Evolutionary conservation across 2,888 invertebrate species (phyloP).

Genomic region (Artemia sinica): DNA sequence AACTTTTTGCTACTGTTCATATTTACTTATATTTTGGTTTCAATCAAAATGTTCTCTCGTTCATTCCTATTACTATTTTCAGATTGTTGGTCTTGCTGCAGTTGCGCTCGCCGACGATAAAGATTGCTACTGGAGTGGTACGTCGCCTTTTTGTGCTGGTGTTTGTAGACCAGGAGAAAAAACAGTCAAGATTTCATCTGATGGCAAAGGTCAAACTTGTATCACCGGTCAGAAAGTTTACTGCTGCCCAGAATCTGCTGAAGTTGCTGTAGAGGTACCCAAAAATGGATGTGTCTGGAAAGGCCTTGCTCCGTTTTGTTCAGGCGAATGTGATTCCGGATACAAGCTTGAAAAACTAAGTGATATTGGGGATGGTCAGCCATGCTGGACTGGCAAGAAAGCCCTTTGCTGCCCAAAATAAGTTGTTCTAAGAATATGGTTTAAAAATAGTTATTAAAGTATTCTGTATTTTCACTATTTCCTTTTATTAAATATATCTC

Average conservation of each 20-base stretch:
- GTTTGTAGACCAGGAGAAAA: not conserved
- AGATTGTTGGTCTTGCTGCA: too few species aligned
- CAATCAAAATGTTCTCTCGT: too few species aligned
- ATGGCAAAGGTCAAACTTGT: not conserved
- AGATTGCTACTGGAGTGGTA: constrained; percentile 1
- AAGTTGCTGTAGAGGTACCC: not conserved
- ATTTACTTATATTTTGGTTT: too few species aligned
- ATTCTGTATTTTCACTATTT: too few species aligned
- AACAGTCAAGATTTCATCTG: not conserved
- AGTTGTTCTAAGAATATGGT: too few species aligned
- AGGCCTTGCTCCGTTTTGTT: constrained; percentile 8
- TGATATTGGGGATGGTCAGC: constrained; percentile 9
- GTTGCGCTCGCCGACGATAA: not conserved
- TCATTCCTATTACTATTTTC: too few species aligned
- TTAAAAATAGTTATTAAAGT: too few species aligned
- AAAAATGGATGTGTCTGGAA: constrained; percentile 2
- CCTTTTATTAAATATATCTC: too few species aligned
- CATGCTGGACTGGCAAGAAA: constrained; percentile 6
- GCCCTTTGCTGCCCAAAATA: not conserved
- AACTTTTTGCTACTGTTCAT: too few species aligned
- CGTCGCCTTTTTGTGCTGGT: not conserved
- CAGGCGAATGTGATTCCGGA: not conserved
- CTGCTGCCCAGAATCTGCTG: not conserved
- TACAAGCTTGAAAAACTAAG: constrained; percentile 7
- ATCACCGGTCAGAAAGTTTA: not conserved